A percentile compares a stretch with the other conserved stretches of the same genome.
phyloP scores from a whole-genome alignment of 2,113 vertebrate genomes.

The Hucho hucho region DNA sequence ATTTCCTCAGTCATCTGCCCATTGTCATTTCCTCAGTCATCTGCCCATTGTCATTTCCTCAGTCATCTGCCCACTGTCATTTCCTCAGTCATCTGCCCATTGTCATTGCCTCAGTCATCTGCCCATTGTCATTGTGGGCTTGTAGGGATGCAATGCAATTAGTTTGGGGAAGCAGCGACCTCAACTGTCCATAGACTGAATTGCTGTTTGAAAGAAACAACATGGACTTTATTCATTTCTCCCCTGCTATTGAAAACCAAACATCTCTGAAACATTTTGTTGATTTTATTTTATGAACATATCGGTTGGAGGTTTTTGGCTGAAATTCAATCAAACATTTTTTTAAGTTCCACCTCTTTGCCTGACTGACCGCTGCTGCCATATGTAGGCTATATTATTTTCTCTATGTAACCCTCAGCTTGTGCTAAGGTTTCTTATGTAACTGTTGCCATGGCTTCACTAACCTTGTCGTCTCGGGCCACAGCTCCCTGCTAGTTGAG shows the following conservation, averaged over 20 bases:
- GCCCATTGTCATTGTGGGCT: not conserved
- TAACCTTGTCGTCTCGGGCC: not conserved
- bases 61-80: not conserved
- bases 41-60: not conserved
- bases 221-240: not conserved
- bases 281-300: no score
- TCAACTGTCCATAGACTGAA: constrained; percentile 42
- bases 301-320: no score
- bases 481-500: constrained; percentile 77
- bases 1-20: no score
- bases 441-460: not conserved
- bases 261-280: no score
- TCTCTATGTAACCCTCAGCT: no score
- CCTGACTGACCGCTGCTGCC: no score
- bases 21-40: not conserved
- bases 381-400: no score
- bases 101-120: not conserved
- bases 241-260: not conserved
- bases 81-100: constrained; percentile 1
- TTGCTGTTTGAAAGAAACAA: constrained; percentile 4
- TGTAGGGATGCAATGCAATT: not conserved
- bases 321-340: no score
- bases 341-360: no score
- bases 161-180: constrained; percentile 36
- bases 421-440: not conserved